Percentiles rank a stretch among this genome's conserved stretches.
Evolutionary conservation across 2,888 invertebrate genomes (phyloP).

Genomic region (Temnothorax ravouxi): DNA sequence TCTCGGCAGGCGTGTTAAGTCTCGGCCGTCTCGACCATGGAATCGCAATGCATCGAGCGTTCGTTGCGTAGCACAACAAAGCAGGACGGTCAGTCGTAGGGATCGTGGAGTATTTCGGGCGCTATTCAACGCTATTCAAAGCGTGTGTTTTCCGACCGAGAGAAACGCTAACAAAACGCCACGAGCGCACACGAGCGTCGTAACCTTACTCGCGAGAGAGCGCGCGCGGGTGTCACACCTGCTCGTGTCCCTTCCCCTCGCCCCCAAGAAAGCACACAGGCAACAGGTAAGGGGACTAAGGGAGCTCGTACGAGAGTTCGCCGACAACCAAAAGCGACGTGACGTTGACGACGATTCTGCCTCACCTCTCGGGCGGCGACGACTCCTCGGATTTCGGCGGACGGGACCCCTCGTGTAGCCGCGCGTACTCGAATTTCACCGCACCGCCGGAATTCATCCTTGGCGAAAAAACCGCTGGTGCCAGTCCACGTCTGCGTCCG

Average conservation of each 20-base stretch:
- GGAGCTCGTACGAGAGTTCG: background rate
- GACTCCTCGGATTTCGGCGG: slow-evolving; percentile 75
- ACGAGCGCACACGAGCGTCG: no score
- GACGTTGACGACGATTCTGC: background rate
- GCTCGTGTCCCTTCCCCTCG: slow-evolving; percentile 56
- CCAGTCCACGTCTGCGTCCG: background rate
- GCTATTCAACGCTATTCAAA: background rate
- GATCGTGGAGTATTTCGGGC: no score
- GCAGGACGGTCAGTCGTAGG: background rate
- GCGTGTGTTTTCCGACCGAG: background rate
- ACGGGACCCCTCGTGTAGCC: slow-evolving; percentile 66
- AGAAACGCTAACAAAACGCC: background rate
- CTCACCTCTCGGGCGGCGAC: slow-evolving; percentile 79
- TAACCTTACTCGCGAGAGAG: slow-evolving; percentile 69
- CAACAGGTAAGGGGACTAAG: slow-evolving; percentile 68
- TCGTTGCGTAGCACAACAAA: background rate
- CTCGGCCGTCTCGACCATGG: no score
- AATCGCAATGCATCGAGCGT: background rate
- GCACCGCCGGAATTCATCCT: slow-evolving; percentile 81
- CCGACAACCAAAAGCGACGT: background rate
- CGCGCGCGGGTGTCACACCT: slow-evolving; percentile 71
- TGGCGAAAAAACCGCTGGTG: slow-evolving; percentile 71
- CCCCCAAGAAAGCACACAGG: slow-evolving; percentile 71
- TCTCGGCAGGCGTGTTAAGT: background rate
- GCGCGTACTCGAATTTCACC: slow-evolving; percentile 68